These are phyloP conservation scores for Pyralis farinalis DNA, from an alignment of 2,888 invertebrate species.

Conservation along the genomic window DNA sequence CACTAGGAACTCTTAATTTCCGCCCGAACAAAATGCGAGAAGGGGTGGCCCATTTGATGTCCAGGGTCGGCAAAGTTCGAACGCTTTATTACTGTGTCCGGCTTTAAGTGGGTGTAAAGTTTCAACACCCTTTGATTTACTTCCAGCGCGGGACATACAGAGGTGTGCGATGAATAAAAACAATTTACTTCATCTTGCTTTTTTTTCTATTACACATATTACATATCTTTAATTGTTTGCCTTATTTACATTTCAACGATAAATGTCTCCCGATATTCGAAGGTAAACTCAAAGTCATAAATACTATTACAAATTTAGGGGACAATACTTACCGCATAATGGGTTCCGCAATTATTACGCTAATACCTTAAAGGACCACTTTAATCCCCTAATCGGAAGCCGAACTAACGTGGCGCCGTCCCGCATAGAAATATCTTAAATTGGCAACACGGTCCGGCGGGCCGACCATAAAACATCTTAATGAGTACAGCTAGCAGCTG, in stretches of 20 bases:
- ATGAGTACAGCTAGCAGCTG: constrained; percentile 80
- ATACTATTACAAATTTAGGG: constrained; percentile 15
- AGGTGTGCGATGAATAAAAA: constrained; percentile 58
- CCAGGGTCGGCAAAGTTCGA: constrained; percentile 75
- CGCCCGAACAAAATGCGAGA: constrained; percentile 61
- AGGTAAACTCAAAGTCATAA: constrained; percentile 6
- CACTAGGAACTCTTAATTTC: constrained; percentile 72
- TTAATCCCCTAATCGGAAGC: constrained; percentile 80
- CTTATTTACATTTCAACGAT: neutral
- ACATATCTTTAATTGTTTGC: neutral
- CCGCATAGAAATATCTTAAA: constrained; percentile 81
- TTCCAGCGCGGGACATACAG: constrained; percentile 59
- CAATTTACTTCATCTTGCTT: constrained; percentile 59
- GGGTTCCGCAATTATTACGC: constrained; percentile 72
- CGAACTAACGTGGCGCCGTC: constrained; percentile 76
- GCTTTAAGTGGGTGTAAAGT: constrained; percentile 81
- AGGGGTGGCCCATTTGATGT: constrained; percentile 76
- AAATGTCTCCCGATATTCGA: neutral
- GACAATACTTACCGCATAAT: constrained; percentile 68
- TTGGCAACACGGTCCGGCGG: constrained; percentile 79
- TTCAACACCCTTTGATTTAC: constrained; percentile 82
- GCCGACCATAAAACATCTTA: constrained; percentile 81
- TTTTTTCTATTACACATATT: too few relatives aligned
- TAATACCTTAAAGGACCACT: constrained; percentile 77
- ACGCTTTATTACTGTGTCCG: constrained; percentile 81